phyloP scores from a whole-genome alignment of 2,888 invertebrate genomes.

The Cryptosula pallasiana region DNA sequence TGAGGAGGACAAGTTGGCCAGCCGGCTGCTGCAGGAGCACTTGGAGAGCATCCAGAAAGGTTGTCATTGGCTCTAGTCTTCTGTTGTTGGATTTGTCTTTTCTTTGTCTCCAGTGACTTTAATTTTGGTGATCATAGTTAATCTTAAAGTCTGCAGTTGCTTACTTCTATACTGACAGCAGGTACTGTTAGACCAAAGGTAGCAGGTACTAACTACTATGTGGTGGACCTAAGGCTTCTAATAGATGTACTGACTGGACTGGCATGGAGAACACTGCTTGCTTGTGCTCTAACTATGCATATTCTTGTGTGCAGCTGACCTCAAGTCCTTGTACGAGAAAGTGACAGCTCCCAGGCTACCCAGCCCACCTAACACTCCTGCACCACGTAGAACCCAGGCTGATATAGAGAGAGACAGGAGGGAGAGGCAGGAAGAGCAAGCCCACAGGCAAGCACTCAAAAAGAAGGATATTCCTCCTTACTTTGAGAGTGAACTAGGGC shows the following conservation, averaged over 20 bases:
- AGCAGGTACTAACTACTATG: too few species aligned
- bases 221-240: too few species aligned
- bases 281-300: too few species aligned
- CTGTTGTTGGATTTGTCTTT: too few species aligned
- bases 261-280: too few species aligned
- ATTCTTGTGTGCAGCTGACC: conserved; percentile 39
- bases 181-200: too few species aligned
- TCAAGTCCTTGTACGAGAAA: conserved; percentile 44
- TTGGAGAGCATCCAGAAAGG: neutral
- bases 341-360: conserved; percentile 39
- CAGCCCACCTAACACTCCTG: conserved; percentile 44
- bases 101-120: too few species aligned
- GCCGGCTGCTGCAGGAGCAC: neutral
- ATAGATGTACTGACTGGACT: too few species aligned
- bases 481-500: conserved; percentile 51
- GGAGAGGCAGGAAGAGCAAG: conserved; percentile 41
- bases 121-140: too few species aligned
- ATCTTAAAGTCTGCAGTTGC: too few species aligned
- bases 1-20: conserved; percentile 40
- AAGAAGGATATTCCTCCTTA: conserved; percentile 45
- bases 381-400: conserved; percentile 41
- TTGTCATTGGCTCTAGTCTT: too few species aligned
- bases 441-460: conserved; percentile 36
- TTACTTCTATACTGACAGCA: too few species aligned
- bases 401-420: conserved; percentile 47